These are phyloP conservation scores for Trichonephila clavipes DNA, from an alignment of 1,140 invertebrate genomes.

Conservation along the genomic window DNA sequence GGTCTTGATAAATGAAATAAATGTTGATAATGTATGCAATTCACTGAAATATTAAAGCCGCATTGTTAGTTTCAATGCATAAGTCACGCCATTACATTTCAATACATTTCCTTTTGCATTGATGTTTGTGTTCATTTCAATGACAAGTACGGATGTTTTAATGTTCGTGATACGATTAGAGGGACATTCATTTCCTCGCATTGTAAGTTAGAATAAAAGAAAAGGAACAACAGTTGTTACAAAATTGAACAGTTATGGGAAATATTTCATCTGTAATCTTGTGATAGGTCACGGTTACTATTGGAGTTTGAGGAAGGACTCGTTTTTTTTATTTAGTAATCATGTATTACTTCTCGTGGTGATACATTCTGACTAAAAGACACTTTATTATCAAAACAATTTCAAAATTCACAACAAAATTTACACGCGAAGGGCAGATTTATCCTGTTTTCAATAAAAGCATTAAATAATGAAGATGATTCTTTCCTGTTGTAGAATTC, in stretches of 20 bases:
- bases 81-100: slow-evolving; percentile 7
- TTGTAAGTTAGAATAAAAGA: slow-evolving; percentile 39
- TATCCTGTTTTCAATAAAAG: no score
- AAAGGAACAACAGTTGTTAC: slow-evolving; percentile 10
- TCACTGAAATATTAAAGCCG: background rate
- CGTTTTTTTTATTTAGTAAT: background rate
- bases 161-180: slow-evolving; percentile 51
- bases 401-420: no score
- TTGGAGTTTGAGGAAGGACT: background rate
- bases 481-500: no score
- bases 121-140: slow-evolving; percentile 10
- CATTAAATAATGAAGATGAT: no score
- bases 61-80: background rate
- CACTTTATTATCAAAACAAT: no score
- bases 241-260: slow-evolving; percentile 14
- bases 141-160: slow-evolving; percentile 27
- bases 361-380: no score
- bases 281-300: slow-evolving; percentile 7
- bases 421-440: no score
- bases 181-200: slow-evolving; percentile 30
- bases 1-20: background rate
- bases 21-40: background rate
- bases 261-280: slow-evolving; percentile 10
- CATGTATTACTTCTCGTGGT: no score
- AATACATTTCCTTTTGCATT: slow-evolving; percentile 4